These are phyloP conservation scores for Agapetus fuscipes DNA, from an alignment of 2,888 invertebrate species.

Conservation along the genomic window DNA sequence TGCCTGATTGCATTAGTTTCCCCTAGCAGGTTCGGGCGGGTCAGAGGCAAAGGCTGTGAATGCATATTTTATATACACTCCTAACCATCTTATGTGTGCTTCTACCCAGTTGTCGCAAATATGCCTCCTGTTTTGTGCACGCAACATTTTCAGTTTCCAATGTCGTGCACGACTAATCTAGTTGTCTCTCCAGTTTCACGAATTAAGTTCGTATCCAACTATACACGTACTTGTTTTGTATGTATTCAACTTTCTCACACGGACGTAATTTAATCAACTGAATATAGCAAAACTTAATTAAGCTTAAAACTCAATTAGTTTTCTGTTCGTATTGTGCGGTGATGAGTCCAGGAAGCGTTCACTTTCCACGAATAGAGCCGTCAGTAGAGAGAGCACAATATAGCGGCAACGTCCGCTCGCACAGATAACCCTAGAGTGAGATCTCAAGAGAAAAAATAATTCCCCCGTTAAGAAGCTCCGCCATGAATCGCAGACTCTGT, in stretches of 20 bases:
- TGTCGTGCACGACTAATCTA: conserved; percentile 14
- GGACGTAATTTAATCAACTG: conserved; percentile 11
- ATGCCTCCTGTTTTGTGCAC: conserved; percentile 2
- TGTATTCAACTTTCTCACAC: conserved; percentile 9
- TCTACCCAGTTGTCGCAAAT: no score
- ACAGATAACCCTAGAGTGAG: no score
- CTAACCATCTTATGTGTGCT: no score
- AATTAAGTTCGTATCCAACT: conserved; percentile 6
- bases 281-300: conserved; percentile 12
- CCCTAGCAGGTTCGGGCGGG: neutral
- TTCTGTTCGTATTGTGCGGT: no score
- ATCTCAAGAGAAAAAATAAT: conserved; percentile 1
- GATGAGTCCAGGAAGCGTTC: no score
- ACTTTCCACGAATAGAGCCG: no score
- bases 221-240: conserved; percentile 2
- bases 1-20: conserved; percentile 11
- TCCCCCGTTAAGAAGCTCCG: conserved; percentile 1
- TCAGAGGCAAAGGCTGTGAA: no score
- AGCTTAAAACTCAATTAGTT: neutral
- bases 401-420: neutral
- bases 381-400: no score
- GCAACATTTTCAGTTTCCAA: conserved; percentile 4
- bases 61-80: no score
- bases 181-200: conserved; percentile 10
- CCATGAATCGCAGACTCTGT: conserved; percentile 5